phyloP scores from a whole-genome alignment of 2,888 invertebrate species.

The Leptinotarsa rubiginosa region DNA sequence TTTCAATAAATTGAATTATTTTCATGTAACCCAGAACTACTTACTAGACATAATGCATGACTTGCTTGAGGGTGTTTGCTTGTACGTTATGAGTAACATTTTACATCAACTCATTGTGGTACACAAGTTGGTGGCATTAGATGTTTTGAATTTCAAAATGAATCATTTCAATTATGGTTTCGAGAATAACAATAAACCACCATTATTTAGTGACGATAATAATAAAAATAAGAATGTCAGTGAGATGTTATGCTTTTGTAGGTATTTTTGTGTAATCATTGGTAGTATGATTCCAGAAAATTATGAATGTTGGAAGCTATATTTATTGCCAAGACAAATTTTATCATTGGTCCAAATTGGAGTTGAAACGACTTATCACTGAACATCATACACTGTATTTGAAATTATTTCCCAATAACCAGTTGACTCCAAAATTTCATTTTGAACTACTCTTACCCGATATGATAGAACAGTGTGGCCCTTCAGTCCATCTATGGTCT shows the following conservation, averaged over 20 bases:
- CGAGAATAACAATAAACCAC: conserved; percentile 37
- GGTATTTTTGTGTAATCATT: conserved; percentile 39
- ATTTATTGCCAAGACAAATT: conserved; percentile 11
- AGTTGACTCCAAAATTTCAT: conserved; percentile 39
- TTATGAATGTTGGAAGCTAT: conserved; percentile 44
- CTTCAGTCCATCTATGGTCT: conserved; percentile 24
- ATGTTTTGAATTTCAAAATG: no score
- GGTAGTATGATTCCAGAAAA: conserved; percentile 41
- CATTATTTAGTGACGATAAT: conserved; percentile 22
- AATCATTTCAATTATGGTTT: conserved; percentile 30
- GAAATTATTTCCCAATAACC: conserved; percentile 25
- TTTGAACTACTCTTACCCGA: conserved; percentile 37
- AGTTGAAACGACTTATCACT: conserved; percentile 14
- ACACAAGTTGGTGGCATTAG: no score
- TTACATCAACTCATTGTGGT: conserved; percentile 40
- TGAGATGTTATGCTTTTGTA: conserved; percentile 44
- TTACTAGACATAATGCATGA: conserved; percentile 49
- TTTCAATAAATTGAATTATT: conserved; percentile 32
- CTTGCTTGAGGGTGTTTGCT: conserved; percentile 45
- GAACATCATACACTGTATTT: conserved; percentile 33
- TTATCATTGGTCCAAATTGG: neutral
- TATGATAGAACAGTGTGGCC: conserved; percentile 32
- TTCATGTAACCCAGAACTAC: no score
- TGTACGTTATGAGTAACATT: conserved; percentile 33
- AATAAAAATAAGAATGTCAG: conserved; percentile 39